Evolutionary conservation across 2,797 vertebrate genomes (phyloP).

Genomic region (Amblyraja radiata): DNA sequence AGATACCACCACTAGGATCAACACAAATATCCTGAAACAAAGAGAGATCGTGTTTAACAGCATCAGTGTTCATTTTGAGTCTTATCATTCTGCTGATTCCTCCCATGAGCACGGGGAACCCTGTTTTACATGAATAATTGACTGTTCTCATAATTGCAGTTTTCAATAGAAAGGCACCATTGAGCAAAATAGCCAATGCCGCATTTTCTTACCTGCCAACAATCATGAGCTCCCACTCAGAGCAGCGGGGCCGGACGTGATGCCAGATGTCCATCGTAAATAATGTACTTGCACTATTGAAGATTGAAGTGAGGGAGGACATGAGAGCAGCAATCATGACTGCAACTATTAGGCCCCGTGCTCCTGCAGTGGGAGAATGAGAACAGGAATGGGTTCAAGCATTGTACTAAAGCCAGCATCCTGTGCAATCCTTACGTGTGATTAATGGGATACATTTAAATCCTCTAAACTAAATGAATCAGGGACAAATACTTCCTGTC

Average conservation of each 20-base stretch:
- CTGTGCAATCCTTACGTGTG: too few species aligned
- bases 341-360: conserved; percentile 93
- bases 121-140: background rate
- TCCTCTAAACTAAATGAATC: background rate
- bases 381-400: background rate
- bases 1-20: conserved; percentile 77
- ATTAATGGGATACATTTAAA: background rate
- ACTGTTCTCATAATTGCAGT: background rate
- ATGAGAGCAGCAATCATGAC: conserved; percentile 97
- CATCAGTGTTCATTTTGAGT: background rate
- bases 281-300: conserved; percentile 93
- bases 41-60: background rate
- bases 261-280: conserved; percentile 97
- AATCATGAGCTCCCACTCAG: conserved; percentile 92
- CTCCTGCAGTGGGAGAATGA: conserved; percentile 60
- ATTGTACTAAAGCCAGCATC: background rate
- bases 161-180: background rate
- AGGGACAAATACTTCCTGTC: background rate
- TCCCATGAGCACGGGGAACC: too few species aligned
- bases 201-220: conserved; percentile 73
- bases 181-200: background rate
- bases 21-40: conserved; percentile 74
- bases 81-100: background rate
- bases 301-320: conserved; percentile 97
- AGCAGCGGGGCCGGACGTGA: conserved; percentile 62